These are phyloP conservation scores for Fukomys damarensis DNA, from an alignment of 2,113 vertebrate species.

Conservation along the genomic window DNA sequence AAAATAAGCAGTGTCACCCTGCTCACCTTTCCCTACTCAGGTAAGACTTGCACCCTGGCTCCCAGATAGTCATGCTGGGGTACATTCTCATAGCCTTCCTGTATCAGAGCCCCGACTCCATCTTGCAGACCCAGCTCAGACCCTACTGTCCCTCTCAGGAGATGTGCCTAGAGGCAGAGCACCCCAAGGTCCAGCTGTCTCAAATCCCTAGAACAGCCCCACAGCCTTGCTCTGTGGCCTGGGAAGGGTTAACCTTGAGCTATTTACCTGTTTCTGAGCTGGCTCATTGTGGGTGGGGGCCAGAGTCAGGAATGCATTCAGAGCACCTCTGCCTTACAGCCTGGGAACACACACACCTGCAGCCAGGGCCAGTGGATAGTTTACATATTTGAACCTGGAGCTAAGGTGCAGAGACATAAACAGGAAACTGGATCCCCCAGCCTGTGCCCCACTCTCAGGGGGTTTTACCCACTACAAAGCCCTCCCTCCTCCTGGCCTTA, in stretches of 20 bases:
- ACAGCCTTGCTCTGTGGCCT: background rate
- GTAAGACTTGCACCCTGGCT: background rate
- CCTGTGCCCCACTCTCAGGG: slow-evolving; percentile 46
- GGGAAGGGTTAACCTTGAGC: slow-evolving; percentile 86
- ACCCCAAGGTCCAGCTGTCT: background rate
- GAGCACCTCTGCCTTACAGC: slow-evolving; percentile 76
- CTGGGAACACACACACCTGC: slow-evolving; percentile 87
- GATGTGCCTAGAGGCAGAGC: background rate
- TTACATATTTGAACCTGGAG: slow-evolving; percentile 90
- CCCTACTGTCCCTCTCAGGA: background rate
- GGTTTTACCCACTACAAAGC: slow-evolving; percentile 81
- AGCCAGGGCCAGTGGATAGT: slow-evolving; percentile 82
- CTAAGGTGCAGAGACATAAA: slow-evolving; percentile 85
- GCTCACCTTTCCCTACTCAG: background rate
- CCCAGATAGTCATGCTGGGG: background rate
- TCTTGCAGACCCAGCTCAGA: background rate
- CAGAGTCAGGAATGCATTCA: slow-evolving; percentile 86
- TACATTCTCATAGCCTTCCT: background rate
- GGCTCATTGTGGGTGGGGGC: slow-evolving; percentile 76
- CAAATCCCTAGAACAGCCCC: background rate
- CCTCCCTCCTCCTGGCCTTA: slow-evolving; percentile 70
- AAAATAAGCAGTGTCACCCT: background rate
- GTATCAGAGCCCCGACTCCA: background rate
- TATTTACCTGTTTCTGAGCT: slow-evolving; percentile 86
- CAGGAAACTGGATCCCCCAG: slow-evolving; percentile 87